Conservation (phyloP, 2,888 invertebrate genomes). For the Eudemis profundana region DNA sequence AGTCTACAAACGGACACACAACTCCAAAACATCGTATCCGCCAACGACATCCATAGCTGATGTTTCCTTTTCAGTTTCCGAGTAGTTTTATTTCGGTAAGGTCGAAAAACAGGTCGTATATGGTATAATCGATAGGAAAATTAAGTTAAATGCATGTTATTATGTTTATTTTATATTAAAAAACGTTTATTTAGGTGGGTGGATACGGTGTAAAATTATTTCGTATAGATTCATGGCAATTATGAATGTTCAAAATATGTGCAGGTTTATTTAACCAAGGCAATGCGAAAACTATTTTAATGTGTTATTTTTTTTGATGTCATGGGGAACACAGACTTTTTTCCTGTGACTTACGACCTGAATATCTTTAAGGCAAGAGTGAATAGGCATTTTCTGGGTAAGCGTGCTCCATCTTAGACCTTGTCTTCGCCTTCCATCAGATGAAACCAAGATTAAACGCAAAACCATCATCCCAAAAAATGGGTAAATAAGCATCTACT, state of each 20-base stretch:
- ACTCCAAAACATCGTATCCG: not conserved
- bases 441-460: no score
- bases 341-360: no score
- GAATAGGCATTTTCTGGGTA: no score
- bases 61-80: not conserved
- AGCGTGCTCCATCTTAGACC: no score
- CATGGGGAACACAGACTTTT: no score
- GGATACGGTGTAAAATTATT: conserved; percentile 1
- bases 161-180: conserved; percentile 20
- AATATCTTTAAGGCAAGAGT: no score
- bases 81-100: conserved; percentile 5
- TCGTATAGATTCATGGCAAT: not conserved
- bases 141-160: conserved; percentile 22
- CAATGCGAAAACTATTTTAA: no score
- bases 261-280: no score
- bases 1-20: not conserved
- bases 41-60: not conserved
- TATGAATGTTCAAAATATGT: not conserved
- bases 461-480: no score
- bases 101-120: conserved; percentile 29
- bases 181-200: not conserved
- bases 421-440: no score
- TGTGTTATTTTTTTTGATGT: no score
- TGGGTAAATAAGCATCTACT: no score
- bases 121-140: conserved; percentile 17